Evolutionary conservation across 2,888 invertebrate species (phyloP), one percentile per base, ranked within the genome.

Genomic region (Fabriciana adippe): DNA sequence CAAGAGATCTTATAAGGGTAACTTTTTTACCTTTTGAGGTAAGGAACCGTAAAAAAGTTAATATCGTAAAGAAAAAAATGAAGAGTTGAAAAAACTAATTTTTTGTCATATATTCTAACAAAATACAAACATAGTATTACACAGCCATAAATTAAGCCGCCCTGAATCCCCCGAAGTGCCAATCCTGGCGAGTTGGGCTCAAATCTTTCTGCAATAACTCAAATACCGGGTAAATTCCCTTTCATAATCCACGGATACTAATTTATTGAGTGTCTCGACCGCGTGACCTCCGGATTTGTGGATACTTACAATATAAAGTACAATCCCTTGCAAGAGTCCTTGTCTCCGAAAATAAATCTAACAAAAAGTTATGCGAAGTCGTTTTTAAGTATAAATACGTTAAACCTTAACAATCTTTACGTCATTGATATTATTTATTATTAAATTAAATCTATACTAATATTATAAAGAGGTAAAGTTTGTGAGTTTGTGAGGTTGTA

Each of bases 241-340:
- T 79, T 84, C 81, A 83, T 85, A 86, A 86, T 83, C 84, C 81
- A 73, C 79, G 78, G 80, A 81, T 79, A 83, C 82, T 83, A 84
- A 86, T 86, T 84, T 84, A 83, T 82, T 75, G 80, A 80, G 78
- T 74, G 75, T 74, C 76, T 80, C 76, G 60, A 75, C 76, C 78
- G 75, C 72, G 74, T 68, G 67, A 68, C 67, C 84, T 78, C 78
- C 73, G 75, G 70, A 78, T 81, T 54, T 55, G 55, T 11, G 35
- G 31, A 31, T 55, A 31, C 35, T 53, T 55, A 55, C 4, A 55
- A 31, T 13, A n/a, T 55, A 31, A 8, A 31, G 82, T 82, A 79
- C 76, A 78, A 76, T 48, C 21, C 11, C 14, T 21, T 16, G 15
- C 55, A 45, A 63, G 62, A 59, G 66, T 51, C 21, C 53, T n/a